These are phyloP conservation scores for Podarcis siculus DNA, from an alignment of 2,797 vertebrate species.

Conservation along the genomic window DNA sequence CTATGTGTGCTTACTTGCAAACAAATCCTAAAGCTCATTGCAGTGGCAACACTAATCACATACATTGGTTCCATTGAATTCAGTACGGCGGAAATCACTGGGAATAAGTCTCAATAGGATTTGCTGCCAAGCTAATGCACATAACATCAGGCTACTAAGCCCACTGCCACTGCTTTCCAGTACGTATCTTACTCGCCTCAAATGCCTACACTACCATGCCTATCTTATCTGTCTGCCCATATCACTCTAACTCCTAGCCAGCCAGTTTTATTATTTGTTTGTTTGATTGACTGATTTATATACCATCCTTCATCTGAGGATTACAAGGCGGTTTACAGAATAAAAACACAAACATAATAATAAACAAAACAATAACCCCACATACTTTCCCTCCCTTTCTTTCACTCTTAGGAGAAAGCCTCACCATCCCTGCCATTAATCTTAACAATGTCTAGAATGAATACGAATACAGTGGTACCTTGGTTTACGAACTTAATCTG, in stretches of 20 bases:
- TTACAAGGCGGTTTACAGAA: too few relatives aligned
- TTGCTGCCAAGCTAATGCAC: neutral
- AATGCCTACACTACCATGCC: neutral
- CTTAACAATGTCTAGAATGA: neutral
- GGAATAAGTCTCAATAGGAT: neutral
- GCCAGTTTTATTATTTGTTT: neutral
- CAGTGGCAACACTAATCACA: neutral
- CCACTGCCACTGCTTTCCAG: neutral
- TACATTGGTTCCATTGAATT: neutral
- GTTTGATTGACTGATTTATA: too few relatives aligned
- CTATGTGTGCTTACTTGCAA: neutral
- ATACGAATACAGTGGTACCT: too few relatives aligned
- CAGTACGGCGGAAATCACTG: neutral
- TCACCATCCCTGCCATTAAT: neutral
- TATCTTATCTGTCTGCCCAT: neutral
- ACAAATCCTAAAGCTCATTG: neutral
- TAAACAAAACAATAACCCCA: too few relatives aligned
- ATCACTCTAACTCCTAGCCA: neutral
- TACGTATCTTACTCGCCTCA: neutral
- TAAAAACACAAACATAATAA: too few relatives aligned
- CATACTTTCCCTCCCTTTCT: neutral
- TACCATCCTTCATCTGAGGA: too few relatives aligned
- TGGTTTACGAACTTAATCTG: too few relatives aligned
- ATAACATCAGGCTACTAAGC: neutral
- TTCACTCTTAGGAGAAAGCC: neutral